Evolutionary conservation across 2,797 vertebrate genomes (phyloP).

Genomic region (Jordanella pulchra): DNA sequence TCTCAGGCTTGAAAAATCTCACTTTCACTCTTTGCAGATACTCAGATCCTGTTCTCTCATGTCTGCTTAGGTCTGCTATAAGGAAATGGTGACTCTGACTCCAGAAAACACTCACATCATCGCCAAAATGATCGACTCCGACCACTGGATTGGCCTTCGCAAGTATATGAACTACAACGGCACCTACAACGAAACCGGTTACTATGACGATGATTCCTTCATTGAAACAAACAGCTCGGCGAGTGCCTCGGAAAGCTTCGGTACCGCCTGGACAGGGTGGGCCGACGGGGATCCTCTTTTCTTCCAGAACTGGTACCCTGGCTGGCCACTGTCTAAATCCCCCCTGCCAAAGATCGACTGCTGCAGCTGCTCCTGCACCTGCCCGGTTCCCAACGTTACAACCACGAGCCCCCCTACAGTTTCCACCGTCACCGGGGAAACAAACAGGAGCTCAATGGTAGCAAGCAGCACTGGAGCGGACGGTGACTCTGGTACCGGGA

Average conservation of each 20-base stretch:
- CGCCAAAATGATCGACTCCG: constrained; percentile 11
- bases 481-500: too few relatives aligned
- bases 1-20: background rate
- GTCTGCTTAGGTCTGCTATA: constrained; percentile 66
- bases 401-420: background rate
- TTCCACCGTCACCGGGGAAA: background rate
- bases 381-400: background rate
- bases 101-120: constrained; percentile 48
- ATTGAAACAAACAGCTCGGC: background rate
- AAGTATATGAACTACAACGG: constrained; percentile 35
- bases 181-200: background rate
- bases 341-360: background rate
- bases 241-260: background rate
- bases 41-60: background rate
- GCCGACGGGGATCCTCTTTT: constrained; percentile 67
- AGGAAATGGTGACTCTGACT: constrained; percentile 72
- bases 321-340: constrained; percentile 58
- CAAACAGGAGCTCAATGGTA: background rate
- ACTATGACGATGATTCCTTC: too few relatives aligned
- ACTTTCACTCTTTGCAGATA: background rate
- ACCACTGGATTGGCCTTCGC: constrained; percentile 77
- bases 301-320: constrained; percentile 83
- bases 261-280: constrained; percentile 69
- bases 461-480: background rate
- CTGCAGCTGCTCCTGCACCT: constrained; percentile 58